A percentile compares a stretch with the other conserved stretches of the same genome.
phyloP scores from a whole-genome alignment of 2,797 vertebrate genomes.

The Lepidocolaptes lacrymiger region DNA sequence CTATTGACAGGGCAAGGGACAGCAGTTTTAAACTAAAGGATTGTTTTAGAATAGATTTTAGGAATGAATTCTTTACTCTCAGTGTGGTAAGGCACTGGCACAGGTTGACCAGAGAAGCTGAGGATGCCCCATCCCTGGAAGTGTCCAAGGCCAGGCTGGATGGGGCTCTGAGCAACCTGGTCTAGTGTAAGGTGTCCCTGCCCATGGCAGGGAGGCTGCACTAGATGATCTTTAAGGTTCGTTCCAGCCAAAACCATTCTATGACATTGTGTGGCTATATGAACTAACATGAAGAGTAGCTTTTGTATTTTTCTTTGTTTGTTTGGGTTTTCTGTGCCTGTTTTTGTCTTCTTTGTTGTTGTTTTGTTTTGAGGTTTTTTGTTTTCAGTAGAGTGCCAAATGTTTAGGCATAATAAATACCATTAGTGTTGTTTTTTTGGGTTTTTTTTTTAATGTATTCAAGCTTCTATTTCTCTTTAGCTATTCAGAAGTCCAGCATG shows the following conservation, averaged over 20 bases:
- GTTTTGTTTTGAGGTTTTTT: not conserved
- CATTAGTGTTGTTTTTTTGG: not conserved
- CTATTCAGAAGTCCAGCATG: not conserved
- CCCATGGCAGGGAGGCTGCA: not conserved
- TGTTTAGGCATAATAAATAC: not conserved
- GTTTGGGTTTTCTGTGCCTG: no score
- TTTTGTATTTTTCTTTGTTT: not conserved
- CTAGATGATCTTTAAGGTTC: not conserved
- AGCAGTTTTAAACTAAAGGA: not conserved
- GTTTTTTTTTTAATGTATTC: not conserved
- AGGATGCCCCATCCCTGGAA: rapidly evolving
- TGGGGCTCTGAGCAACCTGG: not conserved
- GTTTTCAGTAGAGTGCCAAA: not conserved
- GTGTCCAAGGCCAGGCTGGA: not conserved
- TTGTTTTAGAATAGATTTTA: not conserved
- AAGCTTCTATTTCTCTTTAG: not conserved
- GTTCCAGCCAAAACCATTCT: not conserved
- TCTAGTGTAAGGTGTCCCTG: not conserved
- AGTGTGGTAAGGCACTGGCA: rapidly evolving
- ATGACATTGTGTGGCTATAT: not conserved
- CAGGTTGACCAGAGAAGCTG: rapidly evolving
- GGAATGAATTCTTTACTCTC: not conserved
- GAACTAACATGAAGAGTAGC: not conserved
- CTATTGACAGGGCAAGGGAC: not conserved
- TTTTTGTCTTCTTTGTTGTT: not conserved